Conservation (phyloP, 2,888 invertebrate genomes). For the Dusona sp. region DNA sequence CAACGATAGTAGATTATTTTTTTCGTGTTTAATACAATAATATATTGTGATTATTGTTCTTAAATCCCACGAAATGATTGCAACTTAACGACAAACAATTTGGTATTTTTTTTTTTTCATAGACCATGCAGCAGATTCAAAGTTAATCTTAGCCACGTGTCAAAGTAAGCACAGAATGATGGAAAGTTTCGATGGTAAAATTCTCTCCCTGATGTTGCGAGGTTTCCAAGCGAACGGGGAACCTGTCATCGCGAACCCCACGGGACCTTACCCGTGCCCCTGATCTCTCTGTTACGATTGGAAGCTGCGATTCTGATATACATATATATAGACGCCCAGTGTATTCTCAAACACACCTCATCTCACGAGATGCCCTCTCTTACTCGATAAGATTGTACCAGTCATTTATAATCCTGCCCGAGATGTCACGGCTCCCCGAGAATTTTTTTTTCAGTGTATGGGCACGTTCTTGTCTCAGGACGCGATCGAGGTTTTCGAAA, state of each 20-base stretch:
- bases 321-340: constrained; percentile 10
- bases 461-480: constrained; percentile 39
- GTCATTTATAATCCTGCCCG: constrained; percentile 81
- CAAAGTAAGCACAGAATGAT: constrained; percentile 57
- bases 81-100: not conserved
- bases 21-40: not conserved
- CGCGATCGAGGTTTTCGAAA: constrained; percentile 63
- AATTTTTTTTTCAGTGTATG: constrained; percentile 20
- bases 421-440: constrained; percentile 47
- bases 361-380: constrained; percentile 57
- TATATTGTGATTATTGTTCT: not conserved
- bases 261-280: constrained; percentile 76
- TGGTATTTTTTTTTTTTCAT: constrained; percentile 54
- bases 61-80: not conserved
- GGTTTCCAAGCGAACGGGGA: constrained; percentile 67
- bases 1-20: not conserved
- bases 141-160: constrained; percentile 79
- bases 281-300: constrained; percentile 81
- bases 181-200: constrained; percentile 55
- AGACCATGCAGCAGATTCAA: constrained; percentile 73
- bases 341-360: constrained; percentile 56
- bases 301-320: constrained; percentile 69
- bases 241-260: constrained; percentile 81
- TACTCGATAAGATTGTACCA: constrained; percentile 79
- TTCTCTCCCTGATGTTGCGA: constrained; percentile 65